phyloP scores from a whole-genome alignment of 2,113 vertebrate genomes.

The Pelecanus crispus region DNA sequence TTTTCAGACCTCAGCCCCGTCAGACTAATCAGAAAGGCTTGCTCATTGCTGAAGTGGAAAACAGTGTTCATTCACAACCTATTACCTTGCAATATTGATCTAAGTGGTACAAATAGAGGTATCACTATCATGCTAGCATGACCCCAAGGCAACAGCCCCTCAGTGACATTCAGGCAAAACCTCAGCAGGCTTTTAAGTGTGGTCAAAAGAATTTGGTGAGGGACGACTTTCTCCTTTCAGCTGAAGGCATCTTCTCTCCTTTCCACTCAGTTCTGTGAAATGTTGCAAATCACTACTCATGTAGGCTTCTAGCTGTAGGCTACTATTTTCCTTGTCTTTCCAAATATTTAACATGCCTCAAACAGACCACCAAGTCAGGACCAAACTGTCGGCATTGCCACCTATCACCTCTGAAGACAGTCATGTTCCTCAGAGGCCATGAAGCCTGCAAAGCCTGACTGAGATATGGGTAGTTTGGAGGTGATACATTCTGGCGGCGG shows the following conservation, averaged over 20 bases:
- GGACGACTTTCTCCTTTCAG: background rate
- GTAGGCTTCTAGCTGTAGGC: background rate
- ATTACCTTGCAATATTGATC: background rate
- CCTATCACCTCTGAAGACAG: background rate
- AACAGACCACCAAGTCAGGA: background rate
- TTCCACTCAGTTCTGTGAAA: background rate
- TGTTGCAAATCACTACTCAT: fast-evolving
- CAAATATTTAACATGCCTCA: background rate
- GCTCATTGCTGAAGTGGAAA: constrained; percentile 80
- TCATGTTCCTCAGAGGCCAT: background rate
- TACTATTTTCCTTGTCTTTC: background rate
- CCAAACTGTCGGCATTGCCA: background rate
- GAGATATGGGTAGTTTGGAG: background rate
- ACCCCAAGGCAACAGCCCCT: background rate
- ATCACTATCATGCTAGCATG: background rate
- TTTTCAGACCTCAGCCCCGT: constrained; percentile 83
- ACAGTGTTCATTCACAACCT: background rate
- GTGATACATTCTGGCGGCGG: background rate
- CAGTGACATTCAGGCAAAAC: background rate
- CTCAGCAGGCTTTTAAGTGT: background rate
- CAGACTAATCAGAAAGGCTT: constrained; percentile 85
- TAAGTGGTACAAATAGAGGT: background rate
- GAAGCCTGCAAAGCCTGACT: background rate
- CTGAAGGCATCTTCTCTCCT: background rate
- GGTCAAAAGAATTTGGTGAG: background rate